phyloP scores from a whole-genome alignment of 2,113 vertebrate species.

The Corydoras maculifer region DNA sequence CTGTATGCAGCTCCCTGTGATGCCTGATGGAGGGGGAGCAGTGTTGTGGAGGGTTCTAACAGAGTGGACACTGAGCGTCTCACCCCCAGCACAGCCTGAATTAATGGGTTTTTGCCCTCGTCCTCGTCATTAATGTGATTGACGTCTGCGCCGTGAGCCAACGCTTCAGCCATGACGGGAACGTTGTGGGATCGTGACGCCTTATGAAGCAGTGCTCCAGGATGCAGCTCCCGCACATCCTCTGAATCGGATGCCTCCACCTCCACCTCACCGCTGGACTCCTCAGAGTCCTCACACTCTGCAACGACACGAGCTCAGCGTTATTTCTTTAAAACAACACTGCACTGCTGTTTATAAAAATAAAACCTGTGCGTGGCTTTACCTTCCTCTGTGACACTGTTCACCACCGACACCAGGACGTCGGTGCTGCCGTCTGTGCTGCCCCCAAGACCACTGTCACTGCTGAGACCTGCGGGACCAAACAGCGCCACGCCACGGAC shows the following conservation, averaged over 20 bases:
- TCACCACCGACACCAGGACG: constrained; percentile 82
- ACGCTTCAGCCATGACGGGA: constrained; percentile 86
- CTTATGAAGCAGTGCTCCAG: constrained; percentile 74
- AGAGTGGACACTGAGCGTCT: constrained; percentile 37
- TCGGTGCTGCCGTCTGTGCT: constrained; percentile 93
- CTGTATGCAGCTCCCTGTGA: too few relatives aligned
- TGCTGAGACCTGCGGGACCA: constrained; percentile 91
- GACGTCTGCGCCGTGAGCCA: constrained; percentile 90
- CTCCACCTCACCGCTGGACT: constrained; percentile 69
- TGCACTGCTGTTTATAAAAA: neutral
- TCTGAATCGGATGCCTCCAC: constrained; percentile 68
- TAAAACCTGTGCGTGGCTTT: constrained; percentile 23
- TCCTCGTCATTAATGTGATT: constrained; percentile 78
- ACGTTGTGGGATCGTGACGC: constrained; percentile 81
- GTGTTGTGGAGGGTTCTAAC: neutral
- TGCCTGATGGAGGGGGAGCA: too few relatives aligned
- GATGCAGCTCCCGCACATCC: constrained; percentile 64
- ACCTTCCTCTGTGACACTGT: constrained; percentile 95
- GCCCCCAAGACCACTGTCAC: constrained; percentile 91
- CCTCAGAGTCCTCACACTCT: constrained; percentile 63
- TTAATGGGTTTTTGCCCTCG: constrained; percentile 81
- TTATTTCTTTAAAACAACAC: neutral
- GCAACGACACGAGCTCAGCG: neutral
- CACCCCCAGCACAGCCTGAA: constrained; percentile 92
- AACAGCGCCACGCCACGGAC: constrained; percentile 61